Evolutionary conservation across 1,140 invertebrate species (phyloP).

Genomic region (Cyclina sinensis): DNA sequence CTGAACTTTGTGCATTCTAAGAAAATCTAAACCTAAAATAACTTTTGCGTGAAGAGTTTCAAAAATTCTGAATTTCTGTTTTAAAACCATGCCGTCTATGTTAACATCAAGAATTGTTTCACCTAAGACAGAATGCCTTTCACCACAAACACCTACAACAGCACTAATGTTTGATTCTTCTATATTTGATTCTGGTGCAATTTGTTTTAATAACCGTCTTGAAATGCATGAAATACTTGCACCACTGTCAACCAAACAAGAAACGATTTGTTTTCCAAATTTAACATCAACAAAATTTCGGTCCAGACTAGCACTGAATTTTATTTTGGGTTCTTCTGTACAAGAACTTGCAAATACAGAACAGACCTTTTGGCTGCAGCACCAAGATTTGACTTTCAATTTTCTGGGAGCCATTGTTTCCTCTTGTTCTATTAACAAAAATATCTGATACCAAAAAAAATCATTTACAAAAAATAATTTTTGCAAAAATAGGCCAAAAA

Average conservation of each 20-base stretch:
- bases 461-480: no score
- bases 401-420: slow-evolving; percentile 7
- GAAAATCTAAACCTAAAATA: slow-evolving; percentile 3
- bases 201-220: not conserved
- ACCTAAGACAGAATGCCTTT: not conserved
- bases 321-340: not conserved
- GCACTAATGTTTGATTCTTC: not conserved
- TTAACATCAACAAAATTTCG: not conserved
- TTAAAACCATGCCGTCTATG: not conserved
- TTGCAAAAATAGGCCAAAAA: no score
- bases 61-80: slow-evolving; percentile 16
- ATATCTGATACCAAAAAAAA: no score
- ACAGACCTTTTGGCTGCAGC: not conserved
- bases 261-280: not conserved
- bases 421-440: no score
- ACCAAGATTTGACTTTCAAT: not conserved
- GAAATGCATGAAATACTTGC: not conserved
- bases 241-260: not conserved
- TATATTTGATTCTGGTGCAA: not conserved
- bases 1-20: not conserved
- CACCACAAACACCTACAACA: not conserved
- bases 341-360: not conserved
- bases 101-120: not conserved
- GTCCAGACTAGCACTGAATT: not conserved
- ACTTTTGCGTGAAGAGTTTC: not conserved